Percentiles rank a stretch among this genome's conserved stretches.
Evolutionary conservation across 1,140 invertebrate genomes (phyloP).

Genomic region (Belonocnema kinseyi): DNA sequence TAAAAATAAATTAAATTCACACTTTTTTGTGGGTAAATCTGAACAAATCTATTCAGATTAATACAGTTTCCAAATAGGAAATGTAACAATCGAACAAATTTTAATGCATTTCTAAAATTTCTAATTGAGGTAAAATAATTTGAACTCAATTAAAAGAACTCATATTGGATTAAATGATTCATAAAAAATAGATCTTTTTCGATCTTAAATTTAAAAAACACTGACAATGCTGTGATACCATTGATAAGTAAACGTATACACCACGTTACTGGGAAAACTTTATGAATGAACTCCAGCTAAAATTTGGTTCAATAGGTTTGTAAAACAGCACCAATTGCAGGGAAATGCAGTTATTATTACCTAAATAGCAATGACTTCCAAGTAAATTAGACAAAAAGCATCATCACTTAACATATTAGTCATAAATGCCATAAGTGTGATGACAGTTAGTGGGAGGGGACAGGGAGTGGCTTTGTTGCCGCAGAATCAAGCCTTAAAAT

Average conservation of each 20-base stretch:
- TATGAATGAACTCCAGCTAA: background rate
- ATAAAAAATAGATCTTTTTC: background rate
- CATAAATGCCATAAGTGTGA: slow-evolving; percentile 16
- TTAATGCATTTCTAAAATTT: too few relatives aligned
- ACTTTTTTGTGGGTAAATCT: too few relatives aligned
- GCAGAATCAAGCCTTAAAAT: background rate
- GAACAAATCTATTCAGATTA: too few relatives aligned
- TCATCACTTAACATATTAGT: slow-evolving; percentile 10
- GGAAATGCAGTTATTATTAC: background rate
- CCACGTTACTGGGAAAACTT: background rate
- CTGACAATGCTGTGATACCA: background rate
- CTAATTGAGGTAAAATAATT: too few relatives aligned
- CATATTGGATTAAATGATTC: too few relatives aligned
- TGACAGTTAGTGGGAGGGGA: slow-evolving; percentile 27
- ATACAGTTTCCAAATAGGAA: too few relatives aligned
- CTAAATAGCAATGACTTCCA: background rate
- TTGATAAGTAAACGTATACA: background rate
- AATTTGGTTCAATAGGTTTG: background rate
- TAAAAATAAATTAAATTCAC: too few relatives aligned
- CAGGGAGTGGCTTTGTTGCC: slow-evolving; percentile 28
- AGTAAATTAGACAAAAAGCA: background rate
- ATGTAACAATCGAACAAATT: too few relatives aligned
- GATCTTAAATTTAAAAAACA: background rate
- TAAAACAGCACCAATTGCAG: background rate
- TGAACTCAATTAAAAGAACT: too few relatives aligned